Evolutionary conservation across 2,888 invertebrate species (phyloP), one percentile per base, ranked within the genome.

Genomic region (Autographa pulchrina): DNA sequence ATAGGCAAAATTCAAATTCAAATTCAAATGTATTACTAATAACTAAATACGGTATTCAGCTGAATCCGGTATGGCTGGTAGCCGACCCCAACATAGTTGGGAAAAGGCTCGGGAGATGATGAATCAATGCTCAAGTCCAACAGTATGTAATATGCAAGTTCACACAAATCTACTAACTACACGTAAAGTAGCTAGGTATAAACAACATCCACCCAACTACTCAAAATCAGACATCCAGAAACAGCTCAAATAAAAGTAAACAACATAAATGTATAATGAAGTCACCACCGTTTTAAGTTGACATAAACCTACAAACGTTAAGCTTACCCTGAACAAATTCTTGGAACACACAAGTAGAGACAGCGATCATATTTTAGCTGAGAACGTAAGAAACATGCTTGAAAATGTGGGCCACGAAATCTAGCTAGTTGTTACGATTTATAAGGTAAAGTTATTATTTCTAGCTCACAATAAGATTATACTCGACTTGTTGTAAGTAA

Each of bases 321-420:
- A 78, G 72, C 69, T 72, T 78, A 73, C 72, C 72, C 74, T 62
- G 69, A 72, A 85, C 83, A 86, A 85, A 86, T 85, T 85, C 79
- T 74, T 79, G 62, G 74, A 82, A 78, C 79, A 75, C 77, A 75
- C 77, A 64, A 78, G 65, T 48, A 63, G 54, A 74, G 74, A 81
- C 79, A 74, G 62, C 78, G 74, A 73, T 84, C 81, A 86, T 86
- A 86, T 86, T 85, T 86, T 79, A 86, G 85, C 76, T 68, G 54
- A 62, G 71, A 74, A 74, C 73, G 66, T 81, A 85, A 84, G 82
- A 85, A 85, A 84, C 83, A 56, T 68, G 70, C 20, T 58, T 62
- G 61, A 38, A 38, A 56, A 25, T 56, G 61, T 11, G 64, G 72
- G 77, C 77, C 65, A 68, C 43, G 48, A 77, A 66, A 68, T 3